Base-by-base conservation (phyloP, 1,140 invertebrate genomes). In the Lasioglossum albipes region DNA sequence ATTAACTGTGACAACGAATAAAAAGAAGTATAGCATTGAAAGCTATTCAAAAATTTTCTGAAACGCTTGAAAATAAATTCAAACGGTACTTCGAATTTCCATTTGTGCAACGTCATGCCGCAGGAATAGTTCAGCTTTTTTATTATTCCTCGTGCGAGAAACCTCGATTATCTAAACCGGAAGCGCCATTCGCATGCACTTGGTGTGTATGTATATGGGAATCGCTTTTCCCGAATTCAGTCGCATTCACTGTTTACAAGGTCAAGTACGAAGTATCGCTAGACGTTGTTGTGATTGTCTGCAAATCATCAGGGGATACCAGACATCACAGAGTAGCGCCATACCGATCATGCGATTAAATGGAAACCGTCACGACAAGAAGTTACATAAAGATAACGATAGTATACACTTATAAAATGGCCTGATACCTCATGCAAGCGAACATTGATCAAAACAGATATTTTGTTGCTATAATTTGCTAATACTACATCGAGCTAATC, bases 371-470 rank as follows among this genome's bases (percentile, higher is more conserved):
- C 7, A 5, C 7, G 36, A 45, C 59, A 52, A 69, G 61, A 64
- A 59, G 65, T 76, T 76, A 64, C 20, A 6, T 65, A 78, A 78
- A 41, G 20, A 10, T 16, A n/a, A 42, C 45, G 62, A 64, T 61
- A 7, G 0, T 5, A 2, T 6, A 0, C 45, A 1, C 27, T 64
- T 16, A 45, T 4, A 54, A 57, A 67, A 16, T 42, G 16, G 1
- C 0, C 1, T 16, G 59, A 64, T 54, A 52, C 52, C 22, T 6
- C 27, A 1, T 7, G 27, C 5, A 7, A 13, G 9, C 41, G 20
- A 31, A 20, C n/a, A n/a, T 16, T 13, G 16, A 52, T 16, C 5
- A 0, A 52, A 74, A 22, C 0, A 36, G 1, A 7, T 41, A 41
- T 20, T 16, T 6, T 20, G 0, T 64, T 36, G 16, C 16, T 2